Conservation (phyloP, 2,888 invertebrate genomes). For the Lypha dubia region DNA sequence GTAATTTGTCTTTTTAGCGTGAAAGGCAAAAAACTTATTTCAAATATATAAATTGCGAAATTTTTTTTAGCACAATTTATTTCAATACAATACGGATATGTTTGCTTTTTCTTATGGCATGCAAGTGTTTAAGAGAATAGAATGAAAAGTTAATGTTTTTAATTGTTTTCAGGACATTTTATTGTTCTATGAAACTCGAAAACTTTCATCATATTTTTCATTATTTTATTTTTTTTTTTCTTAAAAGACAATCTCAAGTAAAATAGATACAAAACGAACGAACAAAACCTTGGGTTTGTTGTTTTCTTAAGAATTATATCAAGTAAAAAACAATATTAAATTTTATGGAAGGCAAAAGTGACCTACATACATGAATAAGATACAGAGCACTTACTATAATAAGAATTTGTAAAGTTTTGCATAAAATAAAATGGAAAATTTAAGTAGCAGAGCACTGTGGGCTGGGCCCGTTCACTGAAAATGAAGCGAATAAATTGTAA, state of each 20-base stretch:
- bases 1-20: too few species aligned
- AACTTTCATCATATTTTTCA: slow-evolving; percentile 45
- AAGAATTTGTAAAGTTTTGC: slow-evolving; percentile 20
- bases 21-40: too few species aligned
- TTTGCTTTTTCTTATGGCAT: slow-evolving; percentile 9
- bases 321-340: slow-evolving; percentile 30
- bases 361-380: slow-evolving; percentile 58
- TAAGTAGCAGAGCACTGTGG: background rate
- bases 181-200: slow-evolving; percentile 9
- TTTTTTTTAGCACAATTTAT: slow-evolving; percentile 52
- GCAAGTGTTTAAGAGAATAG: background rate
- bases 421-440: slow-evolving; percentile 25
- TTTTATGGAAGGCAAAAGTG: slow-evolving; percentile 37
- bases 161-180: slow-evolving; percentile 55
- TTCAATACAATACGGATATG: slow-evolving; percentile 9
- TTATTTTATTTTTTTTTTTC: background rate
- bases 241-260: slow-evolving; percentile 12
- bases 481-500: too few species aligned
- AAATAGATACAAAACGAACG: slow-evolving; percentile 17
- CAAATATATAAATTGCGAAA: slow-evolving; percentile 19
- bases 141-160: slow-evolving; percentile 50
- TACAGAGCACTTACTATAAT: background rate
- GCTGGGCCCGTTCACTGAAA: too few species aligned
- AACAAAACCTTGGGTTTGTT: slow-evolving; percentile 34
- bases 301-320: slow-evolving; percentile 34